Base-by-base conservation (phyloP, 2,113 vertebrate species). In the Numenius arquata region DNA sequence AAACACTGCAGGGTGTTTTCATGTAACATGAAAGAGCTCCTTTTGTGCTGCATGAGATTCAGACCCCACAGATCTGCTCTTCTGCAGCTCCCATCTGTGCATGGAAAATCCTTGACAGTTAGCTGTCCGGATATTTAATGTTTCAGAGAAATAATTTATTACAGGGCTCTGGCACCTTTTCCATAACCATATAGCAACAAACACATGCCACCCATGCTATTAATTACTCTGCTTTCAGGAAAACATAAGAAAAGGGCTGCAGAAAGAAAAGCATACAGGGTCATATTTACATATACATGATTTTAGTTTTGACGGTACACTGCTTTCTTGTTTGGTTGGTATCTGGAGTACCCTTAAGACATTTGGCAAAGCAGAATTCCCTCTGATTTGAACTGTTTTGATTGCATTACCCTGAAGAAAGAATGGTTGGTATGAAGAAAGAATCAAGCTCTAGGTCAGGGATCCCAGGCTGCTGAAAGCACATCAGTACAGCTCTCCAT, bases 1-100 rank as follows among this genome's bases (percentile, higher is more conserved):
- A 96, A 94, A 97, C 93, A 92, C 96, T 93, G 95, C 89, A 91
- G 92, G 93, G 82, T 94, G 80, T 94, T 97, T 97, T 97, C 93
- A 89, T 76, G 94, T 91, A 96, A 93, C 93, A 96, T 94, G 91
- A 97, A 97, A 97, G 89, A 82, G 53, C 72, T 96, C 73, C 79
- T 93, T 97, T 97, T 91, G 91, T 96, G 90, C 93, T 95, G 90
- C 82, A 55, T 76, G 92, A 94, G 92, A 91, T 92, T 88, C 92
- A 96, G 96, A 97, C 96, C 93, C 79, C 95, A 95, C 96, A 96
- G 93, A 91, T 95, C 90, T 89, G 65, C 70, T 80, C 36, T 78
- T 95, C 93, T 87, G 68, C 87, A 77, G 76, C 84, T 96, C 91
- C 94, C 90, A 84, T 95, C 92, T 95, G 95, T 93, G 90, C 89